A percentile compares a stretch with the other conserved stretches of the same genome.
Conservation (phyloP, 2,113 vertebrate genomes). For the Boleophthalmus pectinirostris region DNA sequence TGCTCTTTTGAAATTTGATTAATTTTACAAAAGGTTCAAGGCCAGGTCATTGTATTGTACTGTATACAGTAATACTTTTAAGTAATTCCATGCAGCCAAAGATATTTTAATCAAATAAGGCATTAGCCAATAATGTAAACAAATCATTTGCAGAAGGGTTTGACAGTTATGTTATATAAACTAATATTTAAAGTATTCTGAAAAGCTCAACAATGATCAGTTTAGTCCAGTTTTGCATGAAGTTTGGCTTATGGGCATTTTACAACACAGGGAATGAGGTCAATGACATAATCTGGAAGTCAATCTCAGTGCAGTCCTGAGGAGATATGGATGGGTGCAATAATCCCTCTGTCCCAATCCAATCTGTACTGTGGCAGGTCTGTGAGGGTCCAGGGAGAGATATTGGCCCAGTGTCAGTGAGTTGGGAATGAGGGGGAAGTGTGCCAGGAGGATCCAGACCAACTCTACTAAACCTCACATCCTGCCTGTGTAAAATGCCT, state of each 20-base stretch:
- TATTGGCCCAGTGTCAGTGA: not conserved
- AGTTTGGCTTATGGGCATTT: conserved; percentile 26
- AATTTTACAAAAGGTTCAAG: conserved; percentile 1
- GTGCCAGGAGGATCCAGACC: conserved; percentile 9
- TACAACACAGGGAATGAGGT: conserved; percentile 61
- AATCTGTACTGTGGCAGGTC: conserved; percentile 22
- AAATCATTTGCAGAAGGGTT: not conserved
- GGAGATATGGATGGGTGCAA: conserved; percentile 52
- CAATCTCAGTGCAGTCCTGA: conserved; percentile 39
- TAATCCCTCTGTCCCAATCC: conserved; percentile 50
- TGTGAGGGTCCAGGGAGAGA: conserved; percentile 20
- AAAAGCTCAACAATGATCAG: conserved; percentile 1
- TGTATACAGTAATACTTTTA: no score
- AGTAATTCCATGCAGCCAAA: not conserved
- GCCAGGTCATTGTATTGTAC: conserved; percentile 5
- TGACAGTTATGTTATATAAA: not conserved
- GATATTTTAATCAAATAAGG: not conserved
- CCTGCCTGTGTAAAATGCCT: conserved; percentile 38
- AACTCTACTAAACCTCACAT: conserved; percentile 12
- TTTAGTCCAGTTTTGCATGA: conserved; percentile 19
- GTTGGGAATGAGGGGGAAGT: not conserved
- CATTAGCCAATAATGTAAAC: not conserved
- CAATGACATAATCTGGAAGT: conserved; percentile 52
- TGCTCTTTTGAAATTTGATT: not conserved
- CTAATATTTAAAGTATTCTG: not conserved